A percentile compares a stretch with the other conserved stretches of the same genome.
Evolutionary conservation across 2,888 invertebrate genomes (phyloP).

Genomic region (Parnassius smintheus): DNA sequence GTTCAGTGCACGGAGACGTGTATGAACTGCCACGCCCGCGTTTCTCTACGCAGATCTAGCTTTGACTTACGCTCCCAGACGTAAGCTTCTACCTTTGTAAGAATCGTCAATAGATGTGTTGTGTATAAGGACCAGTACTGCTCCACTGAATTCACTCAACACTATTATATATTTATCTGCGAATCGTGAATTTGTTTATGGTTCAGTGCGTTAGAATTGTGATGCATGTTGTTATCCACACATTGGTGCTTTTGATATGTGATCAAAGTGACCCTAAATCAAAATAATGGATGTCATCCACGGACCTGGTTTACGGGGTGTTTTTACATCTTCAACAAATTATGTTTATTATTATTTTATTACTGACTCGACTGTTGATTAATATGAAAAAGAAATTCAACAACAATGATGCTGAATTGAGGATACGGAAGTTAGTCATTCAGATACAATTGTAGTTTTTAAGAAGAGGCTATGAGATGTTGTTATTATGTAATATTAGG

Average conservation of each 20-base stretch:
- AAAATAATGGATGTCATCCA: slow-evolving; percentile 28
- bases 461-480: slow-evolving; percentile 50
- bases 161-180: slow-evolving; percentile 37
- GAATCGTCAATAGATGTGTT: slow-evolving; percentile 26
- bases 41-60: slow-evolving; percentile 91
- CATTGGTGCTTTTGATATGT: slow-evolving; percentile 65
- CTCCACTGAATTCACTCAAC: slow-evolving; percentile 33
- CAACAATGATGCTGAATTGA: slow-evolving; percentile 15
- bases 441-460: slow-evolving; percentile 35
- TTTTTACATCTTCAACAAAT: slow-evolving; percentile 1
- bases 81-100: slow-evolving; percentile 1
- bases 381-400: background rate
- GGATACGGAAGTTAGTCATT: slow-evolving; percentile 20
- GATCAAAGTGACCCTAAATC: slow-evolving; percentile 66
- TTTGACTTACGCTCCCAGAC: slow-evolving; percentile 27
- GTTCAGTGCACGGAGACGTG: slow-evolving; percentile 93
- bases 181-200: slow-evolving; percentile 44
- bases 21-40: slow-evolving; percentile 94
- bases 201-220: slow-evolving; percentile 40
- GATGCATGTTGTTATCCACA: slow-evolving; percentile 41
- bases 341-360: slow-evolving; percentile 4
- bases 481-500: slow-evolving; percentile 35
- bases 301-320: slow-evolving; percentile 7
- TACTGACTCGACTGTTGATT: slow-evolving; percentile 12
- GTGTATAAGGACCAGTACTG: slow-evolving; percentile 33